These are phyloP conservation scores for Natator depressus DNA, from an alignment of 2,113 vertebrate genomes.

Conservation along the genomic window DNA sequence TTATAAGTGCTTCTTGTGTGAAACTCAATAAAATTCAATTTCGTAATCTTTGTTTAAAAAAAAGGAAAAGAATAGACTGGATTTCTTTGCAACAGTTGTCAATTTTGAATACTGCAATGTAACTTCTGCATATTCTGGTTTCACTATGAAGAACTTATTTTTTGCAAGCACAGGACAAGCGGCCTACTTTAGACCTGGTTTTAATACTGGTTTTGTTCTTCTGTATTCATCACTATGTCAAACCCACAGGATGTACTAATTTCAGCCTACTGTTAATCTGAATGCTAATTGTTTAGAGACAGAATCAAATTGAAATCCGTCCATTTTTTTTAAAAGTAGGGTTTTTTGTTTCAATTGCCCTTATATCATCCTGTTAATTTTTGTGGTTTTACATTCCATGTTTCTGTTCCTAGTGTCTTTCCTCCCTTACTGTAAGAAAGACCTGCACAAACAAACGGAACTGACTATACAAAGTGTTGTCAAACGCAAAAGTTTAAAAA, in stretches of 20 bases:
- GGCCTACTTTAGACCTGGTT: fast-evolving
- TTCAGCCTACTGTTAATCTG: neutral
- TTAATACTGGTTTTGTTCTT: neutral
- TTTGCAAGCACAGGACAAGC: fast-evolving
- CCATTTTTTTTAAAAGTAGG: neutral
- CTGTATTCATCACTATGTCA: neutral
- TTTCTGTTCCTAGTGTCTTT: neutral
- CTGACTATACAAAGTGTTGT: neutral
- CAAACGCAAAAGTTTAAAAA: neutral
- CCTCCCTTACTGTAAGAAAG: neutral
- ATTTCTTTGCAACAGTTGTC: conserved; percentile 57
- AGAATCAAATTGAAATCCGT: fast-evolving
- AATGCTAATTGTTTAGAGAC: neutral
- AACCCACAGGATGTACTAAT: neutral
- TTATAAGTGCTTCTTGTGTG: conserved; percentile 88
- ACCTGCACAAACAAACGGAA: neutral
- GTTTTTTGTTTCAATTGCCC: neutral
- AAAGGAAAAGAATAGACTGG: conserved; percentile 62
- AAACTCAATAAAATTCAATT: conserved; percentile 86
- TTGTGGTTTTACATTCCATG: fast-evolving
- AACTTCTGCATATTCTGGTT: neutral
- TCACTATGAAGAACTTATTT: neutral
- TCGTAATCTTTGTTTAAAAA: conserved; percentile 86
- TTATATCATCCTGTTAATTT: neutral
- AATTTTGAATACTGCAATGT: neutral